Base-by-base conservation (phyloP, 1,140 invertebrate species). In the Drosophila tropicalis region DNA sequence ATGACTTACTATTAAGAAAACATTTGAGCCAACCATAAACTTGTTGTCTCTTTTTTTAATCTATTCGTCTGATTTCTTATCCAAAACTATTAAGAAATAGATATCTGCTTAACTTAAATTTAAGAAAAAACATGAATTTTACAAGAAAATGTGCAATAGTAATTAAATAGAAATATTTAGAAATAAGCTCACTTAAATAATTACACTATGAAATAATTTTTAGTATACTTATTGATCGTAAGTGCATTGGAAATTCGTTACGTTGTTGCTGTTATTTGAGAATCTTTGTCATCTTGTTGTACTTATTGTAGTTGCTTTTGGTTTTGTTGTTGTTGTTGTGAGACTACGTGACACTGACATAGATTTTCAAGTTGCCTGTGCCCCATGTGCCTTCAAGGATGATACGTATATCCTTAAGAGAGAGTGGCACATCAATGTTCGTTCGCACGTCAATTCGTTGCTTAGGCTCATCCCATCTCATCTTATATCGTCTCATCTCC, bases 271-370 rank as follows among this genome's bases (percentile, higher is more conserved):
- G 55, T 19, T 67, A 63, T 60, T 47, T n/a, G 19, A 51, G 63
- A 60, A 70, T 55, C 66, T 74, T 60, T 71, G 69, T 77, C 44
- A 73, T 76, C 66, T 68, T 58, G 57, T 67, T 51, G 69, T 29
- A 78, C 76, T 71, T 78, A 62, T 68, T 71, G 67, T 66, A 55
- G 34, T 54, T 60, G 39, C 39, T 79, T 34, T 63, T 64, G 51
- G 36, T 44, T 47, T 74, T 64, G 44, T 47, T 69, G 54, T 55
- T 69, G 54, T 55, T 70, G 55, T 68, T 76, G 54, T 69, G 71
- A 51, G 34, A 63, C 79, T 89, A 89, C 84, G 84, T 89, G 84
- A 89, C 84, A 89, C 84, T 89, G 84, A 89, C 84, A 89, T 89
- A 85, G 84, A 89, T 89, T 89, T 87, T 89, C 84, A 82, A 89